phyloP scores from a whole-genome alignment of 2,113 vertebrate genomes.

The Chaetorhynchus papuensis region DNA sequence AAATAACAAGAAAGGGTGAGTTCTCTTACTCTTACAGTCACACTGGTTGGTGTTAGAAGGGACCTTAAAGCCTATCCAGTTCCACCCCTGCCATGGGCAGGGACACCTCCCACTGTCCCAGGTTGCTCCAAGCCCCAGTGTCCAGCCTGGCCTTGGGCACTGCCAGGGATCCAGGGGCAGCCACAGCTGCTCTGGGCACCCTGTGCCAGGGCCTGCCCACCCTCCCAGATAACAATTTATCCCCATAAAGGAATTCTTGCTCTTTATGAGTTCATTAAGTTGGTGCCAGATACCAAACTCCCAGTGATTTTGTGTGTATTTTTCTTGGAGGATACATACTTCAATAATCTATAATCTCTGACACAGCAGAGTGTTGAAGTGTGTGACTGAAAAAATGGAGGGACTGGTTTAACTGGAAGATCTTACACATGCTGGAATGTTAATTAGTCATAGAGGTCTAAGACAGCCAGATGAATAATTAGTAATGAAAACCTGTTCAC shows the following conservation, averaged over 20 bases:
- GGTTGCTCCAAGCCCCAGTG: accelerated
- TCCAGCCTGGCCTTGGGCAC: background rate
- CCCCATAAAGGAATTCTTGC: background rate
- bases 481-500: background rate
- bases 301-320: background rate
- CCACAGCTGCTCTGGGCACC: background rate
- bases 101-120: background rate
- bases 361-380: background rate
- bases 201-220: background rate
- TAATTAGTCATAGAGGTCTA: background rate
- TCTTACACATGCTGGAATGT: background rate
- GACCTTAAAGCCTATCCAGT: accelerated
- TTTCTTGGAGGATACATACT: background rate
- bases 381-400: background rate
- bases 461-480: background rate
- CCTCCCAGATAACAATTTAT: accelerated
- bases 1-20: background rate
- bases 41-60: background rate
- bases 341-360: background rate
- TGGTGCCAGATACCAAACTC: background rate
- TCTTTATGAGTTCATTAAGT: accelerated
- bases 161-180: background rate
- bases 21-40: background rate
- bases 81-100: too few relatives aligned
- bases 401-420: background rate